These are phyloP conservation scores for Geophilus truncorum DNA, from an alignment of 2,888 invertebrate species.

Conservation along the genomic window DNA sequence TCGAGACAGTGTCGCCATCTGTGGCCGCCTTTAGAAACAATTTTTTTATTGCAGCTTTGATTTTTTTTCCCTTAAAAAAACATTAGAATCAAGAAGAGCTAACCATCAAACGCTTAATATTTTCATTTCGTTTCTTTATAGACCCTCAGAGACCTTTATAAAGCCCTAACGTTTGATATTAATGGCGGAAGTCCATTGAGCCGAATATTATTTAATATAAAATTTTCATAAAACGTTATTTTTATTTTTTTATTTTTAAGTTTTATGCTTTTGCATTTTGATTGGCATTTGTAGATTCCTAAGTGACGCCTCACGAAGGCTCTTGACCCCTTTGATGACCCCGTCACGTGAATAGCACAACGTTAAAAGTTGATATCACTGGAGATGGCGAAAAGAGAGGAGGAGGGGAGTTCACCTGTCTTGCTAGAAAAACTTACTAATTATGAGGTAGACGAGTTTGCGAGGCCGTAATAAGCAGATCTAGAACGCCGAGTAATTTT, in stretches of 20 bases:
- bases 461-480: conserved; percentile 30
- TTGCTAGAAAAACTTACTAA: conserved; percentile 13
- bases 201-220: neutral
- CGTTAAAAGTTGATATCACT: neutral
- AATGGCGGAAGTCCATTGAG: neutral
- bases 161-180: neutral
- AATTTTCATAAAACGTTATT: too few species aligned
- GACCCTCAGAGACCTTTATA: neutral
- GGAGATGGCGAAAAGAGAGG: conserved; percentile 14
- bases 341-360: neutral
- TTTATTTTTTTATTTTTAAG: neutral
- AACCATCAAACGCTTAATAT: neutral
- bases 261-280: neutral
- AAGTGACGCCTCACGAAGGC: neutral
- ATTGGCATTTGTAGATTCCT: neutral
- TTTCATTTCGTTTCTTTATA: too few species aligned
- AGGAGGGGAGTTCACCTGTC: neutral
- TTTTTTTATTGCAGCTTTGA: neutral
- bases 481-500: conserved; percentile 27
- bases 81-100: neutral
- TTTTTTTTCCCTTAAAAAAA: neutral
- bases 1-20: neutral
- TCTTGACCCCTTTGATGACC: neutral
- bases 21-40: neutral
- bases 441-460: conserved; percentile 28